Base-by-base conservation (phyloP, 2,113 vertebrate species). In the Oreochromis aureus region DNA sequence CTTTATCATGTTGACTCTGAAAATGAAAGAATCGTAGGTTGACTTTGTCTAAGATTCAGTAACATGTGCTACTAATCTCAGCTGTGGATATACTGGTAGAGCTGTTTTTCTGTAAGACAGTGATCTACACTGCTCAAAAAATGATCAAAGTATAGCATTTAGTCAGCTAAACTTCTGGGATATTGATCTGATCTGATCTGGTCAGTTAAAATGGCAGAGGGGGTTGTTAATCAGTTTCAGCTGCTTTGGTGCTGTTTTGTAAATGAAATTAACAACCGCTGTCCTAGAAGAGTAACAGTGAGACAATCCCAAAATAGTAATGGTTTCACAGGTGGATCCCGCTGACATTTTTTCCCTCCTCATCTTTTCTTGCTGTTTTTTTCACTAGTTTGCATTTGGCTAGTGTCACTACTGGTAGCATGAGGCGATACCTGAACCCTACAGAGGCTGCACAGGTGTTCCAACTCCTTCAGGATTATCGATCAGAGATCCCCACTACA, bases 171-270 rank as follows among this genome's bases (percentile, higher is more conserved):
- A 66, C 19, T 0, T 66, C 3, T 39, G 61, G 61, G 10, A 36
- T 66, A 36, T 66, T 66, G 32, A 66, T 36, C 61, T 66, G 32
- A 66, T 36, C 61, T 66, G 56, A 59, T 59, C 56, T n/a, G 59
- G 0, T 36, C 61, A 66, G 18, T 39, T 66, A 66, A 66, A 66
- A 39, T 39, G 32, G 10, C 32, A 66, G 61, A 66, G 61, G 32
- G 61, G 3, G 61, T 66, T 36, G 61, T n/a, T 36, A 12, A 63
- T 3, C 18, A 36, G 59, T 63, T 63, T 66, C 18, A 66, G 2
- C 18, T 39, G 32, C 18, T 66, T n/a, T 36, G 61, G 61, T 66
- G 36, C 18, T 66, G 32, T 18, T 66, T 66, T 36, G 32, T 66
- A 36, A 18, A 36, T n/a, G 6, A 66, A 66, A 66, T 66, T 36